These are phyloP conservation scores for Seira ritae DNA, from an alignment of 2,888 invertebrate species.

Conservation along the genomic window DNA sequence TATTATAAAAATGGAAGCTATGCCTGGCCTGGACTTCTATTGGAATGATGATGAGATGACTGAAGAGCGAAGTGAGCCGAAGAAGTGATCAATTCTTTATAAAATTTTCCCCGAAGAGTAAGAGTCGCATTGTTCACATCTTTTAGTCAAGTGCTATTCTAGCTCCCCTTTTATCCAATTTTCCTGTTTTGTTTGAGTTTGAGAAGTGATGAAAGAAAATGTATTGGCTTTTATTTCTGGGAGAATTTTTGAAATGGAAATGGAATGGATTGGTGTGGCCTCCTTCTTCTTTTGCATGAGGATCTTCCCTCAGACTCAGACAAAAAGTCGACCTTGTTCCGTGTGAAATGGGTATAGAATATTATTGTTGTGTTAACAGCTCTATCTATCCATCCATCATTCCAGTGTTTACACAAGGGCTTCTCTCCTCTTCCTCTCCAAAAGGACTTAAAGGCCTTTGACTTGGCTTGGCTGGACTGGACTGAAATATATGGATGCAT, in stretches of 20 bases:
- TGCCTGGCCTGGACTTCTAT: too few species aligned
- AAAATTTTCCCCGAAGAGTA: too few species aligned
- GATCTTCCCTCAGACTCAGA: not conserved
- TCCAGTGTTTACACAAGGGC: slow-evolving; percentile 50
- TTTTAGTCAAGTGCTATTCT: too few species aligned
- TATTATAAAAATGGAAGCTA: too few species aligned
- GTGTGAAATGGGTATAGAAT: slow-evolving; percentile 14
- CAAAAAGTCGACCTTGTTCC: not conserved
- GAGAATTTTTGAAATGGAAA: not conserved
- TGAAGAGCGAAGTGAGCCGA: too few species aligned
- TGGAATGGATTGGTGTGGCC: too few species aligned
- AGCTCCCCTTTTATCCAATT: too few species aligned
- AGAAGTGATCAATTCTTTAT: too few species aligned
- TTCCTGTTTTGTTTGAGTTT: not conserved
- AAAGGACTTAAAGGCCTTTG: slow-evolving; percentile 1
- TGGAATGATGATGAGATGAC: too few species aligned
- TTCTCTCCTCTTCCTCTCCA: slow-evolving; percentile 15
- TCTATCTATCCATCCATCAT: slow-evolving; percentile 59
- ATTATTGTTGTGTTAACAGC: slow-evolving; percentile 55
- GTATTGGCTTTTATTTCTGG: not conserved
- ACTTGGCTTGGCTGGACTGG: not conserved
- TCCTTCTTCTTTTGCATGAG: not conserved
- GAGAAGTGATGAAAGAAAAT: not conserved
- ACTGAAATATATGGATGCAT: slow-evolving; percentile 3
- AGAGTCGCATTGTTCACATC: too few species aligned